Evolutionary conservation across 1,140 invertebrate genomes (phyloP).

Genomic region (Hypsibius dujardini): DNA sequence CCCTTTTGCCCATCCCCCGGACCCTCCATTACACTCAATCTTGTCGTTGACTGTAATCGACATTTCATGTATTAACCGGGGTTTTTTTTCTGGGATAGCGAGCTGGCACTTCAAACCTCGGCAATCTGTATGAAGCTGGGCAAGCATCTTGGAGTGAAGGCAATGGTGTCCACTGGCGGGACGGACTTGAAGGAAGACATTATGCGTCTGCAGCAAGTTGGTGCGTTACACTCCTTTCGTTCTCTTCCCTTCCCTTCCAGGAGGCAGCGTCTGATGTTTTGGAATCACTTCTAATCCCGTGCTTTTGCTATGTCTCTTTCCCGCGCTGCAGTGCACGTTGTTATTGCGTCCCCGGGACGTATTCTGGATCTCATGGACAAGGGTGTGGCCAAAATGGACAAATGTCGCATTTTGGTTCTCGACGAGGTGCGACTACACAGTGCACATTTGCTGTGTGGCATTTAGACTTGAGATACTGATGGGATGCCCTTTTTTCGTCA

Average conservation of each 20-base stretch:
- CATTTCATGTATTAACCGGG: no score
- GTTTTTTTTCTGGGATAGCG: constrained; percentile 31
- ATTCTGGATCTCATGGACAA: constrained; percentile 99
- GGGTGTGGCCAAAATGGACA: constrained; percentile 82
- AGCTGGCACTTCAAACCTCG: constrained; percentile 95
- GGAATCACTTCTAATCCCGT: no score
- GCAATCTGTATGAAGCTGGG: constrained; percentile 97
- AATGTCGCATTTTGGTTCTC: constrained; percentile 87
- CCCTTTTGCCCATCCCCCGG: no score
- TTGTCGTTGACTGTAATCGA: no score
- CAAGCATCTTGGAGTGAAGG: constrained; percentile 81
- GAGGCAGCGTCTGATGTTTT: no score
- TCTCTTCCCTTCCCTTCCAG: background rate
- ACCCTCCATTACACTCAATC: no score
- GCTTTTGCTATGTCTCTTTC: no score
- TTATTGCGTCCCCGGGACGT: constrained; percentile 95
- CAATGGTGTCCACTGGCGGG: constrained; percentile 97
- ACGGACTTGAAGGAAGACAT: constrained; percentile 98
- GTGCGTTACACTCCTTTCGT: constrained; percentile 25
- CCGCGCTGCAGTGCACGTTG: constrained; percentile 64
- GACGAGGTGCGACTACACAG: constrained; percentile 49
- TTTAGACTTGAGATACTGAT: no score
- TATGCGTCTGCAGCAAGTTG: constrained; percentile 94
- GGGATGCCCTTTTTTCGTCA: constrained; percentile 24
- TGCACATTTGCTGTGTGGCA: background rate